Percentiles rank a stretch among this genome's conserved stretches.
These are phyloP conservation scores for Deilephila elpenor DNA, from an alignment of 2,888 invertebrate species.

Conservation along the genomic window DNA sequence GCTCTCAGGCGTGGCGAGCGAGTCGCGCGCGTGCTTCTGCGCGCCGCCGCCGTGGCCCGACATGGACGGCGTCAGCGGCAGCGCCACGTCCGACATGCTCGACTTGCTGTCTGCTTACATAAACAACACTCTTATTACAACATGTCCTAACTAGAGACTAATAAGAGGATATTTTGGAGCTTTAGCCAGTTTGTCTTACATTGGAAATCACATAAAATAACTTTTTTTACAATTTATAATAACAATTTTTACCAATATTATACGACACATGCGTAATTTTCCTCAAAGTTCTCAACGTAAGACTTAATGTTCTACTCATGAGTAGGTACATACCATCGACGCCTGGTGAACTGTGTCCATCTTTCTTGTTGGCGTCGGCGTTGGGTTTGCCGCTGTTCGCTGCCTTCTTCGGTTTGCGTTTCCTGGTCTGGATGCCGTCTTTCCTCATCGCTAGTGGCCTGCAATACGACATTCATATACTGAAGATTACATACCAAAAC, in stretches of 20 bases:
- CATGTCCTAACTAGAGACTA: no score
- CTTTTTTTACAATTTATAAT: no score
- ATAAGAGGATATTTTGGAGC: background rate
- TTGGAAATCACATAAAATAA: no score
- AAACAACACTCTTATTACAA: background rate
- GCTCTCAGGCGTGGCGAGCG: conserved; percentile 43
- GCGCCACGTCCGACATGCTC: conserved; percentile 76
- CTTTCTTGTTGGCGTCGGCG: conserved; percentile 73
- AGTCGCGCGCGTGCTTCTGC: conserved; percentile 54
- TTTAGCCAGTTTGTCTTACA: background rate
- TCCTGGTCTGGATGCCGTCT: conserved; percentile 97
- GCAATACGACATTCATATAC: conserved; percentile 36
- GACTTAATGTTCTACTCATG: background rate
- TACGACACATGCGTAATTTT: no score
- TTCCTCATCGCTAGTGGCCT: conserved; percentile 97
- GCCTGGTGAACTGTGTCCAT: conserved; percentile 76
- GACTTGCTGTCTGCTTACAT: conserved; percentile 69
- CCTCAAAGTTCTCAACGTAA: no score
- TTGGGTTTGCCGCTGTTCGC: conserved; percentile 78
- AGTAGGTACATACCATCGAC: conserved; percentile 61
- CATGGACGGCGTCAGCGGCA: conserved; percentile 66
- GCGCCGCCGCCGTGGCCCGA: conserved; percentile 45
- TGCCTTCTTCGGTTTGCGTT: conserved; percentile 95
- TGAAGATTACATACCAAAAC: background rate
- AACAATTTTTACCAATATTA: no score